These are phyloP conservation scores for Ptychochromis oligacanthus DNA, from an alignment of 2,113 vertebrate genomes.

Conservation along the genomic window DNA sequence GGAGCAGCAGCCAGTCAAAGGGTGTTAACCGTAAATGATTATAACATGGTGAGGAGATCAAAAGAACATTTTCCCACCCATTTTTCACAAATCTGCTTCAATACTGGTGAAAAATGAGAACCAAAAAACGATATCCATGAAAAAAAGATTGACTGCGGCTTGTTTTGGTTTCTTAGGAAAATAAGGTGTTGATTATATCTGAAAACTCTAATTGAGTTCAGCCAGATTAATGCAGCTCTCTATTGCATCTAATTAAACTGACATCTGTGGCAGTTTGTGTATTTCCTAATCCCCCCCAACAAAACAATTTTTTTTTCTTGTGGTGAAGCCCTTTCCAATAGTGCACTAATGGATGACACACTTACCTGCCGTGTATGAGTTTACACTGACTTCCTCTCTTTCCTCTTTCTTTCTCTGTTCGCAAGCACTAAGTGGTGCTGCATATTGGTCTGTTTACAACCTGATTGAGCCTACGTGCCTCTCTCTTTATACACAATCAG, in stretches of 20 bases:
- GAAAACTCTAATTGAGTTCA: slow-evolving; percentile 54
- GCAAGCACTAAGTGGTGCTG: slow-evolving; percentile 17
- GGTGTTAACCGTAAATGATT: slow-evolving; percentile 40
- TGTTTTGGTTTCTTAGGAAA: slow-evolving; percentile 22
- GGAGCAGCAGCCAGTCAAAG: slow-evolving; percentile 32
- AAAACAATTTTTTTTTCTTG: slow-evolving; percentile 31
- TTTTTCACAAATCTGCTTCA: slow-evolving; percentile 30
- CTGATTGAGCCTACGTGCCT: slow-evolving; percentile 31
- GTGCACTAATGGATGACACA: slow-evolving; percentile 49
- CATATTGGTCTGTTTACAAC: slow-evolving; percentile 45
- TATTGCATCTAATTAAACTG: slow-evolving; percentile 43
- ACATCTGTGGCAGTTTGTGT: slow-evolving; percentile 47
- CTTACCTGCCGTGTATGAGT: slow-evolving; percentile 25
- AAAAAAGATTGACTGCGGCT: background rate
- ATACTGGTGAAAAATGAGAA: slow-evolving; percentile 8
- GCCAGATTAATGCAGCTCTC: slow-evolving; percentile 54
- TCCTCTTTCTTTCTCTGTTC: slow-evolving; percentile 9
- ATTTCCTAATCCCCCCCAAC: slow-evolving; percentile 34
- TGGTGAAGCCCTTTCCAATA: slow-evolving; percentile 26
- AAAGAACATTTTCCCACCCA: slow-evolving; percentile 7
- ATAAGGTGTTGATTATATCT: slow-evolving; percentile 40
- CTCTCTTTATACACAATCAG: slow-evolving; percentile 38
- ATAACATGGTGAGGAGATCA: slow-evolving; percentile 35
- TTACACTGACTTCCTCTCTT: slow-evolving; percentile 2
- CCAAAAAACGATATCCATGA: background rate